phyloP scores from a whole-genome alignment of 2,888 invertebrate genomes.

The Agrypnus murinus region DNA sequence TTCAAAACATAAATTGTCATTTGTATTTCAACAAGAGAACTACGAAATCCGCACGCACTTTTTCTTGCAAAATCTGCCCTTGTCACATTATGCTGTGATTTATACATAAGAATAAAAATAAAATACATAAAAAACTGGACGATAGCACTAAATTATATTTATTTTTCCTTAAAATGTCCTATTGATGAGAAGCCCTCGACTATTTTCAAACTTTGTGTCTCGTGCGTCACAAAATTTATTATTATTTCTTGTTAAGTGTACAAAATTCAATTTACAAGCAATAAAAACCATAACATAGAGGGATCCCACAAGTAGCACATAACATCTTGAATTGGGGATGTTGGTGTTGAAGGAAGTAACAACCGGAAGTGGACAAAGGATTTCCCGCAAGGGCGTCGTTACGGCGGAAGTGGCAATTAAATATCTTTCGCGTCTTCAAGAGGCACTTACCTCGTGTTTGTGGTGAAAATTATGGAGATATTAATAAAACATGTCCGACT shows the following conservation, averaged over 20 bases:
- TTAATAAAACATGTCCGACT: conserved; percentile 10
- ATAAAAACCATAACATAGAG: conserved; percentile 29
- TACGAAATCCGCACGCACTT: neutral
- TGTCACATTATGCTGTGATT: conserved; percentile 21
- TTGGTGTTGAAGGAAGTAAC: conserved; percentile 37
- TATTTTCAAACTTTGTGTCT: neutral
- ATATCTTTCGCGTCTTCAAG: conserved; percentile 33
- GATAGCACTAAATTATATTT: too few relatives aligned
- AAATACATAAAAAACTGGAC: neutral
- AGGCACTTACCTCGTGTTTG: conserved; percentile 30
- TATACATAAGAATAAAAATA: neutral
- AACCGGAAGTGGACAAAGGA: conserved; percentile 39
- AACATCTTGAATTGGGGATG: conserved; percentile 37
- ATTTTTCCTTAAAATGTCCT: too few relatives aligned
- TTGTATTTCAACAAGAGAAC: conserved; percentile 17
- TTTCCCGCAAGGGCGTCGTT: conserved; percentile 42
- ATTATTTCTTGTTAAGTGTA: neutral
- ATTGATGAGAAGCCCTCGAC: too few relatives aligned
- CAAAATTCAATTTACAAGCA: conserved; percentile 34
- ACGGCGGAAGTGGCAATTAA: conserved; percentile 42
- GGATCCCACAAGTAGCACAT: conserved; percentile 42
- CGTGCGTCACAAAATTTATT: neutral
- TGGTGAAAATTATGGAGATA: conserved; percentile 24
- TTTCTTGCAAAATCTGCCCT: conserved; percentile 15
- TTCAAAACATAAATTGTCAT: conserved; percentile 29